Conservation (phyloP, 2,797 vertebrate species). For the Delichon dasypus region DNA sequence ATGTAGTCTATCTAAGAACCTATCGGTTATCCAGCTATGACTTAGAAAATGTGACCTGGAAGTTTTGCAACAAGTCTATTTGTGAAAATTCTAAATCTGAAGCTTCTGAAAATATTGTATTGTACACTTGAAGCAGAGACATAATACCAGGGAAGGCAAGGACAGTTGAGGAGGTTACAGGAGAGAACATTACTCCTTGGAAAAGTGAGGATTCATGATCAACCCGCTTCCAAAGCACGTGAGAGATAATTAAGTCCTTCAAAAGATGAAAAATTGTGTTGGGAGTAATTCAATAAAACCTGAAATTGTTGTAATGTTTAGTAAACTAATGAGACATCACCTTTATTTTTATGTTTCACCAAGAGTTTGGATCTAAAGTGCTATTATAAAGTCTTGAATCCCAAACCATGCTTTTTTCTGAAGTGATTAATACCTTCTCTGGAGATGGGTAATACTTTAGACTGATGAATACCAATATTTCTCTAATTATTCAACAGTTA, state of each 20-base stretch:
- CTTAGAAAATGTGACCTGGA: not conserved
- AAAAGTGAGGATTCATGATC: not conserved
- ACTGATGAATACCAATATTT: not conserved
- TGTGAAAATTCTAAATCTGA: not conserved
- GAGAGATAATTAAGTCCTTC: not conserved
- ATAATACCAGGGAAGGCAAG: not conserved
- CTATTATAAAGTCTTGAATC: not conserved
- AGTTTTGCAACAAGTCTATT: not conserved
- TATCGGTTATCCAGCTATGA: not conserved
- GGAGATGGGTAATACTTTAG: not conserved
- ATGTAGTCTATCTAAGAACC: not conserved
- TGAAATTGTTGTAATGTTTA: not conserved
- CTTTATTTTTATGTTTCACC: not conserved
- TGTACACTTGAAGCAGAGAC: not conserved
- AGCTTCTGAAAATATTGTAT: not conserved
- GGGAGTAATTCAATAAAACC: not conserved
- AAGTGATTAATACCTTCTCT: not conserved
- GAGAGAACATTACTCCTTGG: not conserved
- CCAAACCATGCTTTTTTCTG: not conserved
- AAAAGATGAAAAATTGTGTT: not conserved
- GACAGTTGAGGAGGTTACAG: not conserved
- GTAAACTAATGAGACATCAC: not conserved
- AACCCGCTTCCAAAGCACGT: not conserved
- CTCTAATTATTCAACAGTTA: not conserved
- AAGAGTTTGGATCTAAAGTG: not conserved